A percentile compares a stretch with the other conserved stretches of the same genome.
Evolutionary conservation across 2,888 invertebrate species (phyloP).

Genomic region (Neria commutata): DNA sequence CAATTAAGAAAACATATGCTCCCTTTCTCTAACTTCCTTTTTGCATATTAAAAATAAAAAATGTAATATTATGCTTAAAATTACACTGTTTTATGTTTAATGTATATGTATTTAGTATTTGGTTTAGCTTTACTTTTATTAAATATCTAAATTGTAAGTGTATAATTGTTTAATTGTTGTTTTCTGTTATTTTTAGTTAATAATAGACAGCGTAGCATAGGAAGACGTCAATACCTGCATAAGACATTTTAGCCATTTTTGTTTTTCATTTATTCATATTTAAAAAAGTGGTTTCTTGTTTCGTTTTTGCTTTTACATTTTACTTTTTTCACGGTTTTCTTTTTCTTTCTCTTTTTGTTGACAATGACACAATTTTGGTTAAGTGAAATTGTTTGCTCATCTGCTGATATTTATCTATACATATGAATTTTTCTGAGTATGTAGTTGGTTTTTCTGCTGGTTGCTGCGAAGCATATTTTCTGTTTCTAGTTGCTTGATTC

Average conservation of each 20-base stretch:
- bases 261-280: slow-evolving; percentile 21
- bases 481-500: slow-evolving; percentile 3
- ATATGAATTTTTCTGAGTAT: slow-evolving; percentile 3
- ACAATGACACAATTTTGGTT: slow-evolving; percentile 3
- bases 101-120: slow-evolving; percentile 4
- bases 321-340: slow-evolving; percentile 26
- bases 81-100: too few relatives aligned
- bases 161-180: slow-evolving; percentile 36
- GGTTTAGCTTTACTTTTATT: not conserved
- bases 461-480: not conserved
- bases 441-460: not conserved
- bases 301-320: slow-evolving; percentile 33
- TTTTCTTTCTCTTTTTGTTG: slow-evolving; percentile 20
- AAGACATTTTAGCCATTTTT: slow-evolving; percentile 63
- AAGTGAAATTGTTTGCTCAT: slow-evolving; percentile 2
- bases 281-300: slow-evolving; percentile 34
- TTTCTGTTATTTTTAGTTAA: slow-evolving; percentile 55
- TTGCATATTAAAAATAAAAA: slow-evolving; percentile 12
- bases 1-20: too few relatives aligned
- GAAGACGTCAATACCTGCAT: slow-evolving; percentile 65
- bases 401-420: slow-evolving; percentile 5
- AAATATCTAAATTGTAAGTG: slow-evolving; percentile 24
- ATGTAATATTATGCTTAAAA: slow-evolving; percentile 3
- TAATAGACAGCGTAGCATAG: slow-evolving; percentile 65
- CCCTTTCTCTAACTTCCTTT: too few relatives aligned